Percentiles rank a stretch among this genome's conserved stretches.
Conservation (phyloP, 2,888 invertebrate species). For the Lingula anatina region DNA sequence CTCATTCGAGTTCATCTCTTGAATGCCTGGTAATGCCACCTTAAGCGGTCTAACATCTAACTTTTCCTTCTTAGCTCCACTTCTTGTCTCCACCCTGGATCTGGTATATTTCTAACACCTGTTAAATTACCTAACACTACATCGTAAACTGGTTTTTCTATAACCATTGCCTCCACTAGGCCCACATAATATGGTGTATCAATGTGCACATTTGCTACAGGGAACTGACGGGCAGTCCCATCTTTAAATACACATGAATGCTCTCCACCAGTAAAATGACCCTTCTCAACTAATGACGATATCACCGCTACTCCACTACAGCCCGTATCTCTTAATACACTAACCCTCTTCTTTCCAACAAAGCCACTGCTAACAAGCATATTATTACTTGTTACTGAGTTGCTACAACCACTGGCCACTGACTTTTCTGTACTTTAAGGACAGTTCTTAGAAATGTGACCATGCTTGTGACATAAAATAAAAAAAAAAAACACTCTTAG, state of each 20-base stretch:
- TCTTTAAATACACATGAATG: slow-evolving; percentile 3
- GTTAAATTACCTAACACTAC: slow-evolving; percentile 7
- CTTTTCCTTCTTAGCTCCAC: not conserved
- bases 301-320: not conserved
- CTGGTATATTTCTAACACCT: not conserved
- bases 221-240: slow-evolving; percentile 4
- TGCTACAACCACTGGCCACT: not conserved
- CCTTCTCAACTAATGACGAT: not conserved
- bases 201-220: slow-evolving; percentile 4
- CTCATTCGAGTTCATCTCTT: not conserved
- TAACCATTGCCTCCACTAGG: slow-evolving; percentile 3
- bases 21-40: not conserved
- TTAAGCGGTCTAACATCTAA: not conserved
- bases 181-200: slow-evolving; percentile 6
- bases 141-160: slow-evolving; percentile 7
- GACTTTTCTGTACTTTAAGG: too few relatives aligned
- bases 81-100: too few relatives aligned
- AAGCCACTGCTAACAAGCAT: not conserved
- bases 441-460: too few relatives aligned
- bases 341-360: not conserved
- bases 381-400: not conserved
- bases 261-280: not conserved
- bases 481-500: too few relatives aligned
- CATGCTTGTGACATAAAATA: too few relatives aligned
- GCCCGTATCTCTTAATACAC: slow-evolving; percentile 2